These are phyloP conservation scores for Ormyrus nitidulus DNA, from an alignment of 2,888 invertebrate genomes.

Conservation along the genomic window DNA sequence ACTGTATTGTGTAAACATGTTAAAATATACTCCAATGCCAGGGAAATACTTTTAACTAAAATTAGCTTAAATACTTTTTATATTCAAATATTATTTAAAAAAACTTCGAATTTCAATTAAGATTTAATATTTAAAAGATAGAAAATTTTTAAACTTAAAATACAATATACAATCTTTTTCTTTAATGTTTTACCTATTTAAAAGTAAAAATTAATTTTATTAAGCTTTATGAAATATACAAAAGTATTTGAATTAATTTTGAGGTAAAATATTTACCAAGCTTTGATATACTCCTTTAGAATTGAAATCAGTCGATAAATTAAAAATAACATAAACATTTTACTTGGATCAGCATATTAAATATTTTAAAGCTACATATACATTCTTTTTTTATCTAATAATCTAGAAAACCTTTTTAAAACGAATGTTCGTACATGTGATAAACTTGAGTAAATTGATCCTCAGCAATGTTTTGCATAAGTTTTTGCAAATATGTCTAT, in stretches of 20 bases:
- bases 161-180: constrained; percentile 4
- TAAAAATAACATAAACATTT: constrained; percentile 50
- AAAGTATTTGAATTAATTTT: constrained; percentile 44
- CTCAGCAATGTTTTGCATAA: constrained; percentile 49
- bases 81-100: not conserved
- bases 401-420: constrained; percentile 38
- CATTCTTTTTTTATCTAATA: constrained; percentile 44
- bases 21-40: constrained; percentile 37
- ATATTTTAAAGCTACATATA: constrained; percentile 43
- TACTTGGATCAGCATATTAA: constrained; percentile 40
- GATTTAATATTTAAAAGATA: constrained; percentile 3
- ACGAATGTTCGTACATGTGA: constrained; percentile 53
- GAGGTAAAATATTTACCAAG: constrained; percentile 37
- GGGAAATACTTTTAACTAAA: constrained; percentile 30
- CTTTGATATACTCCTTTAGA: constrained; percentile 59
- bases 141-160: constrained; percentile 5
- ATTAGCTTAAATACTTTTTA: constrained; percentile 44
- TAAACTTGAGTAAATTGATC: constrained; percentile 54
- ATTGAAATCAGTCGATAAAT: constrained; percentile 48
- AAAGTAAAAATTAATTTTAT: not conserved
- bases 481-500: constrained; percentile 54
- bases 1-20: constrained; percentile 59
- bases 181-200: not conserved
- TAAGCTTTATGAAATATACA: not conserved
- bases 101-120: not conserved